phyloP scores from a whole-genome alignment of 2,888 invertebrate species.

The Volucella bombylans region DNA sequence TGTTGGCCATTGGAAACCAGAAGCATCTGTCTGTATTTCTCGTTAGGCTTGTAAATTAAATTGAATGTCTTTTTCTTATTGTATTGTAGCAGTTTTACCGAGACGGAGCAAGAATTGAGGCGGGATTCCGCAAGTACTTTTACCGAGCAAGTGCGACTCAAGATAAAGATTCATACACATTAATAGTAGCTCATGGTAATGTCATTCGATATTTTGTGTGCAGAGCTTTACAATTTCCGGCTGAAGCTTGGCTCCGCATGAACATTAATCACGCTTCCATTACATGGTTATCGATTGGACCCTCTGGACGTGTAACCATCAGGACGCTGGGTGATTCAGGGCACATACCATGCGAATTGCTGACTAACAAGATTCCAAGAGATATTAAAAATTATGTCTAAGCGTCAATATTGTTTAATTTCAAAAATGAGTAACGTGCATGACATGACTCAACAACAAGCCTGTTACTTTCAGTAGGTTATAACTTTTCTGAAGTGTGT shows the following conservation, averaged over 20 bases:
- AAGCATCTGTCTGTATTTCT: slow-evolving; percentile 85
- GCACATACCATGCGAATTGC: slow-evolving; percentile 90
- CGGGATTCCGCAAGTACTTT: slow-evolving; percentile 96
- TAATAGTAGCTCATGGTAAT: slow-evolving; percentile 98
- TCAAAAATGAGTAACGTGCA: background rate
- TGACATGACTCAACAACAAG: background rate
- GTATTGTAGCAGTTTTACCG: slow-evolving; percentile 91
- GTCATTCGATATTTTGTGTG: slow-evolving; percentile 98
- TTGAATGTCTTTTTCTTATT: slow-evolving; percentile 63
- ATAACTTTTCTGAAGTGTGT: no score
- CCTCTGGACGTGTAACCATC: slow-evolving; percentile 93
- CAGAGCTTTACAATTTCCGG: slow-evolving; percentile 97
- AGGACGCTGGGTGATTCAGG: slow-evolving; percentile 94
- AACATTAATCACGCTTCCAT: slow-evolving; percentile 95
- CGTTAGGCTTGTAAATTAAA: slow-evolving; percentile 7
- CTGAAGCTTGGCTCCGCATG: slow-evolving; percentile 98
- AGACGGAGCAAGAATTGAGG: slow-evolving; percentile 97
- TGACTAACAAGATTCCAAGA: slow-evolving; percentile 85
- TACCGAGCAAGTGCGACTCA: slow-evolving; percentile 93
- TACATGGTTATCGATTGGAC: slow-evolving; percentile 93
- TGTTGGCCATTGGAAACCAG: slow-evolving; percentile 93
- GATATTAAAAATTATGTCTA: slow-evolving; percentile 79
- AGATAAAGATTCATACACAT: slow-evolving; percentile 91
- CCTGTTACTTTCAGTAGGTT: no score
- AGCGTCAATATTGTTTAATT: background rate